Base-by-base conservation (phyloP, 2,888 invertebrate genomes). In the Xylocampa areola region DNA sequence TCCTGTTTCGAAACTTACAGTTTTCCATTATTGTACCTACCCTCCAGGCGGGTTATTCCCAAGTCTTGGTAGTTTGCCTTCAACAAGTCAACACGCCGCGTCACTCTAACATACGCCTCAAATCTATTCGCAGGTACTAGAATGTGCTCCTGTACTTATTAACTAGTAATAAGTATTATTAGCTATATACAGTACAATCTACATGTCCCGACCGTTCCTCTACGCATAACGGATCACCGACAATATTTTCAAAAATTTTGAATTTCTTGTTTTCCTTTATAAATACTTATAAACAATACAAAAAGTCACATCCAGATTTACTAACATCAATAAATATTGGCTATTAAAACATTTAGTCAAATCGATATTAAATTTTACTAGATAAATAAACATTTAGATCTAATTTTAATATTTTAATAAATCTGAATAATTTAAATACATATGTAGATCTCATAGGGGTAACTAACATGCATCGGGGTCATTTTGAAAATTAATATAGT, bases 121-220 rank as follows among this genome's bases (percentile, higher is more conserved):
- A 79, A 76, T 75, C 79, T 82, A 85, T 60, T 74, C 77, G 79
- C 81, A 82, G 75, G 73, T 84, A 81, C 79, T 80, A 85, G 75
- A 70, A 81, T 77, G 79, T 83, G 85, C 80, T 71, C 76, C 69
- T 76, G 76, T 79, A 79, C 55, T 68, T 66, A 79, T 78, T 78
- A 76, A 82, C 73, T 86, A 85, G 78, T 80, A 76, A 79, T 84
- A 80, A 81, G 76, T 84, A 81, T 79, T 80, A 79, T 77, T 84
- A 83, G 75, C 79, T 89, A 91, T 90, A 81, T 90, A 92, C 90
- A 91, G 77, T 80, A 87, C 77, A 77, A 80, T 83, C 88, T 89
- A 89, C 81, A 81, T 73, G 77, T 55, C 67, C 76, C 77, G 85
- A 88, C 85, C 89, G 87, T 85, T 87, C 87, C 86, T 79, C 79